Evolutionary conservation across 2,113 vertebrate genomes (phyloP), one percentile per base, ranked within the genome.

Genomic region (Junco hyemalis): DNA sequence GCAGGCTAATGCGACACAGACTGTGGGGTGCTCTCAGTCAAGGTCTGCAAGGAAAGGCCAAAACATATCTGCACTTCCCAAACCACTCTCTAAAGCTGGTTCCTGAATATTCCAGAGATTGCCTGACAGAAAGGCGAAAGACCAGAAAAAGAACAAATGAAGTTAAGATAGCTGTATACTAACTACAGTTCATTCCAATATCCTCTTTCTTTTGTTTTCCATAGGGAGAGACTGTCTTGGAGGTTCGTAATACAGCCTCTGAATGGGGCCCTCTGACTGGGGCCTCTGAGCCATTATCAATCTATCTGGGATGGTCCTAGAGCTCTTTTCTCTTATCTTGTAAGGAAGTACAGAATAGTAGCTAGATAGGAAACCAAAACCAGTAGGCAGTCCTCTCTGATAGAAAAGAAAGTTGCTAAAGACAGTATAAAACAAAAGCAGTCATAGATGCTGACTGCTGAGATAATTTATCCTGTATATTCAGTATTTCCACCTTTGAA

Each of bases 351-450:
- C 11, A 77, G 42, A 50, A 28, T 12, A 82, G 33, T 47, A 77
- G 36, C 26, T 65, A 48, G 35, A 25, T 5, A 69, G 54, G 63
- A 89, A 89, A 79, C 53, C 13, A 85, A 93, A 93, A 60, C 24
- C 53, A 50, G 38, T 53, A 88, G 53, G 35, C 42, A 90, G 42
- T 73, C 70, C 44, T 73, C 19, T 42, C 18, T 69, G 35, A 61
- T 47, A 35, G 42, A 91, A 82, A 5, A 90, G 38, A 92, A 83
- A 90, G 51, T 42, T 59, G 47, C 78, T 86, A 50, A 90, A 90
- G 59, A 72, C 19, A 53, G 68, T 81, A 35, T 53, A 66, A 77
- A 95, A 54, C 63, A 63, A 82, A 94, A 80, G 42, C 17, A 70
- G 26, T 33, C 8, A n/a, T 61, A 73, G 35, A 33, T 79, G 33